Evolutionary conservation across 2,888 invertebrate genomes (phyloP).

Genomic region (Stenchaetothrips biformis): DNA sequence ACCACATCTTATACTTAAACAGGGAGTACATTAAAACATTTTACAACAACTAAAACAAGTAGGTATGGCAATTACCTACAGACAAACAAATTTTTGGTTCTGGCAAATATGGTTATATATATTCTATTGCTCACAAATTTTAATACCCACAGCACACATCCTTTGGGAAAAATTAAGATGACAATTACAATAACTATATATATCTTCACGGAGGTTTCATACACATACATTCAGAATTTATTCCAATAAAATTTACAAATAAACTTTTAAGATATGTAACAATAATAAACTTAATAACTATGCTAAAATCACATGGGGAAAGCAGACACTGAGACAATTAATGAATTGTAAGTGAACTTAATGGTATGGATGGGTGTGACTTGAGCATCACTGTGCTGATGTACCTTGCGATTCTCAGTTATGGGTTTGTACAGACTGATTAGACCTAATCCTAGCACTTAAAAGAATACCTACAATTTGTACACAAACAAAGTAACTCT

Average conservation of each 20-base stretch:
- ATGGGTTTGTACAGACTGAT: not conserved
- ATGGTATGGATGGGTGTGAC: not conserved
- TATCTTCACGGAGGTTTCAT: not conserved
- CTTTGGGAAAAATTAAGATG: not conserved
- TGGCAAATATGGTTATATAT: not conserved
- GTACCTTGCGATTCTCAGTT: not conserved
- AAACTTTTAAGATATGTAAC: conserved; percentile 10
- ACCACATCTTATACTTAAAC: not conserved
- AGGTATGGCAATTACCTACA: not conserved
- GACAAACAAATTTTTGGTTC: not conserved
- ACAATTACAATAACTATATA: not conserved
- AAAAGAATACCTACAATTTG: not conserved
- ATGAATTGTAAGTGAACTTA: not conserved
- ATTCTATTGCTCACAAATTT: not conserved
- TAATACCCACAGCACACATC: not conserved
- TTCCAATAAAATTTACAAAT: not conserved
- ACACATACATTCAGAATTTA: not conserved
- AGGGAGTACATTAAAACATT: not conserved
- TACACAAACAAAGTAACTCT: not conserved
- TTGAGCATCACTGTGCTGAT: not conserved
- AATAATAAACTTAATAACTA: not conserved
- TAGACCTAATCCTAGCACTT: not conserved
- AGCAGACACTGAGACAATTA: not conserved
- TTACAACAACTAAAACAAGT: too few species aligned
- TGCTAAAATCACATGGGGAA: conserved; percentile 20